These are phyloP conservation scores for Passer montanus DNA, from an alignment of 2,113 vertebrate genomes.

Conservation along the genomic window DNA sequence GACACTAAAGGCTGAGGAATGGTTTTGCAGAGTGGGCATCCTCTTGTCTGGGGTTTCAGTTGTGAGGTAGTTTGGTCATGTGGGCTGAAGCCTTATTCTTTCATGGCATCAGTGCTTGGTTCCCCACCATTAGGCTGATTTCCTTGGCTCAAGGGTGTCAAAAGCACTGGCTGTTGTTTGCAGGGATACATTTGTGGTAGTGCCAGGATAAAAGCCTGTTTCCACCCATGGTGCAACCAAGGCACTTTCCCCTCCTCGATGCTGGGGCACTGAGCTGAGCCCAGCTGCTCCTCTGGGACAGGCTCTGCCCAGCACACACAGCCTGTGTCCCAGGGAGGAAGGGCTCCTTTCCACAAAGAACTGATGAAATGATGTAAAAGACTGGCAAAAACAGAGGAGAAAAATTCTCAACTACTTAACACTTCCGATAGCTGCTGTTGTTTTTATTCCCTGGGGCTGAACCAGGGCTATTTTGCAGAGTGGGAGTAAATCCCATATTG, in stretches of 20 bases:
- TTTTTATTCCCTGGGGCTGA: constrained; percentile 13
- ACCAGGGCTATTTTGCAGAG: not conserved
- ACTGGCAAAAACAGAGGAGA: not conserved
- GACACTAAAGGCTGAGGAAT: not conserved
- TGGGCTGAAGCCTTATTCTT: not conserved
- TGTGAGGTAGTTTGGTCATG: rapidly evolving
- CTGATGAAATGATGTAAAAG: not conserved
- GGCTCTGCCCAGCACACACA: not conserved
- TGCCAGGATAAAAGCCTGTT: not conserved
- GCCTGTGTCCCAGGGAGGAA: not conserved
- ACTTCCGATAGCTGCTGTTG: not conserved
- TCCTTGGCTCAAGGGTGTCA: not conserved
- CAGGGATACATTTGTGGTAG: not conserved
- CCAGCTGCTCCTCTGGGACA: not conserved
- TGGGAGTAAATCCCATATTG: constrained; percentile 14
- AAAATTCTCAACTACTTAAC: not conserved
- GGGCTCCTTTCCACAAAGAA: not conserved
- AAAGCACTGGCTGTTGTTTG: not conserved
- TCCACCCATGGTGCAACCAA: not conserved
- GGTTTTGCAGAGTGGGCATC: not conserved
- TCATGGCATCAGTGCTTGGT: not conserved
- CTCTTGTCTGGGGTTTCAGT: not conserved
- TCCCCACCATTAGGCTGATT: not conserved
- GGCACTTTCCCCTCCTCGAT: not conserved
- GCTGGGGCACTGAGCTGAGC: not conserved